Conservation (phyloP, 2,888 invertebrate genomes). For the Zootermopsis nevadensis region DNA sequence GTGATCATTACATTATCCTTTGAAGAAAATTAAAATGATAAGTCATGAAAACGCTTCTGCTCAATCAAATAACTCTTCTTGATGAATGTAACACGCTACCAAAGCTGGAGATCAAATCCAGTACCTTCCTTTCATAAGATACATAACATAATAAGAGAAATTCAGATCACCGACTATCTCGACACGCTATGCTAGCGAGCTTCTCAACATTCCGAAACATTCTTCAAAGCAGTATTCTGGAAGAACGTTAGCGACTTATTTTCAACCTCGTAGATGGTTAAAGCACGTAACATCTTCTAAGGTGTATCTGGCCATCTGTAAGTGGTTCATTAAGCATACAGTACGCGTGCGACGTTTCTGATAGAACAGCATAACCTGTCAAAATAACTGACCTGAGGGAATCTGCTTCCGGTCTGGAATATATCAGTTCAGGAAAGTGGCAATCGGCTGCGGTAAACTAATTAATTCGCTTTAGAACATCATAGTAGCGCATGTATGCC, state of each 20-base stretch:
- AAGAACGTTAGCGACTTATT: not conserved
- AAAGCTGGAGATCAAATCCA: not conserved
- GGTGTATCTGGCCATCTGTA: not conserved
- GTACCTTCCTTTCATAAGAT: not conserved
- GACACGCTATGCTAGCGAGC: not conserved
- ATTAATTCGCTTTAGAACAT: too few relatives aligned
- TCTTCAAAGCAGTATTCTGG: too few relatives aligned
- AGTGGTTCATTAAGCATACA: not conserved
- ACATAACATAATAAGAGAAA: not conserved
- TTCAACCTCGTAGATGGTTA: not conserved
- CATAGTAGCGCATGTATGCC: too few relatives aligned
- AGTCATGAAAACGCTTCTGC: too few relatives aligned
- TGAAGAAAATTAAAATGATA: too few relatives aligned
- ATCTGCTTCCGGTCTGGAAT: not conserved
- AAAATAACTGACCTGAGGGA: not conserved
- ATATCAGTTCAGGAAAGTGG: too few relatives aligned
- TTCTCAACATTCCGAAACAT: too few relatives aligned
- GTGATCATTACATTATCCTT: too few relatives aligned
- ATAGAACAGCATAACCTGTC: not conserved
- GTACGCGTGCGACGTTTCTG: not conserved
- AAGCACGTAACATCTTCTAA: not conserved
- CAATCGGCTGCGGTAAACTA: too few relatives aligned
- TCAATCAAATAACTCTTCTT: too few relatives aligned
- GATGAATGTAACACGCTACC: not conserved
- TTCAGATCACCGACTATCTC: not conserved